These are phyloP conservation scores for Mechanitis messenoides DNA, from an alignment of 2,888 invertebrate species.

Conservation along the genomic window DNA sequence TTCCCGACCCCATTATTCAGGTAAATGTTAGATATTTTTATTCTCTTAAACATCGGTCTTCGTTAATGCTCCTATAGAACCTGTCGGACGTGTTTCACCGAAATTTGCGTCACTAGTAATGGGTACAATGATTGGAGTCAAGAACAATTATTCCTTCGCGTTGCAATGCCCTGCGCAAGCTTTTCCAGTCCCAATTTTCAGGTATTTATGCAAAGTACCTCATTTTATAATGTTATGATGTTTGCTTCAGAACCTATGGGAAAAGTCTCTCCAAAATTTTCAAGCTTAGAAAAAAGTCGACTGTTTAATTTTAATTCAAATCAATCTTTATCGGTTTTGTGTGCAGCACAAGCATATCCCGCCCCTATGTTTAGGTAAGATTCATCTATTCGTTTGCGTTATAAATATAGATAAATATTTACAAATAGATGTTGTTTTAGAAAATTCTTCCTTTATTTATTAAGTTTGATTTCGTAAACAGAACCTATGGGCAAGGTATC, in stretches of 20 bases:
- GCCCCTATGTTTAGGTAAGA: constrained; percentile 83
- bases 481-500: constrained; percentile 89
- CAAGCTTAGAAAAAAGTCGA: constrained; percentile 63
- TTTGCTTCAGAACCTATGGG: constrained; percentile 76
- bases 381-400: constrained; percentile 4
- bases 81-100: constrained; percentile 81
- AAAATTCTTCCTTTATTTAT: constrained; percentile 2
- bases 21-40: constrained; percentile 45
- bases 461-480: constrained; percentile 54
- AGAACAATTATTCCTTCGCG: constrained; percentile 65
- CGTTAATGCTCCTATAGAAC: constrained; percentile 69
- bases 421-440: background rate
- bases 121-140: constrained; percentile 76
- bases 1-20: constrained; percentile 74
- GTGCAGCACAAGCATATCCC: constrained; percentile 82
- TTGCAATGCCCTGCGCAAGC: constrained; percentile 82
- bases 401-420: background rate
- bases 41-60: constrained; percentile 4
- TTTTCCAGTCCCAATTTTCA: constrained; percentile 79
- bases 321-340: constrained; percentile 74
- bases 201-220: constrained; percentile 51
- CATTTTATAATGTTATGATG: constrained; percentile 2
- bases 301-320: constrained; percentile 59
- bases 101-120: constrained; percentile 80
- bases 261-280: constrained; percentile 82